phyloP scores from a whole-genome alignment of 2,113 vertebrate species.

The Mus spicilegus region DNA sequence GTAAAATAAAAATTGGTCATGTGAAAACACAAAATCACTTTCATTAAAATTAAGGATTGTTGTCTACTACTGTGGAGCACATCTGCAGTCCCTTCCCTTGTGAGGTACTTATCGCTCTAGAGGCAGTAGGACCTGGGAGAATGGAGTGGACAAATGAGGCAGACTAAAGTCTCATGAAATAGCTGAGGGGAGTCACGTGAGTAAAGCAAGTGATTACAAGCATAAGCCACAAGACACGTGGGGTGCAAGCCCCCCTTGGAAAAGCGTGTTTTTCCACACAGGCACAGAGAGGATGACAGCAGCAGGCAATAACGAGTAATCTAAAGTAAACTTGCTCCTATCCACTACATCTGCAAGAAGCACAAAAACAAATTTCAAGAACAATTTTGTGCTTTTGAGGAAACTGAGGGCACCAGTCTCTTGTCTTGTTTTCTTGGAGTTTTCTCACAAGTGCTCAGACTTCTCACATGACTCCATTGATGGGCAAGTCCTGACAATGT shows the following conservation, averaged over 20 bases:
- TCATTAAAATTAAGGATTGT: neutral
- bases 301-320: neutral
- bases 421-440: neutral
- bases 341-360: neutral
- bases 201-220: neutral
- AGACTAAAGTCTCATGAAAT: neutral
- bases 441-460: neutral
- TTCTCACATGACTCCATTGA: neutral
- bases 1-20: neutral
- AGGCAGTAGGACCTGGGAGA: neutral
- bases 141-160: neutral
- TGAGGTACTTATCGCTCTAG: neutral
- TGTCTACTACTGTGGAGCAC: neutral
- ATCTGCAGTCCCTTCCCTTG: neutral
- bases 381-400: neutral
- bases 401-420: neutral
- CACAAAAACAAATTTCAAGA: neutral
- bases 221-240: neutral
- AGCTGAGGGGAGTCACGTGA: neutral
- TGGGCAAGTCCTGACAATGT: neutral
- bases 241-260: neutral
- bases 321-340: neutral
- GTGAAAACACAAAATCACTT: conserved; percentile 17
- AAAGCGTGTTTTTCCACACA: neutral
- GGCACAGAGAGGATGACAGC: neutral